Percentiles rank a stretch among this genome's conserved stretches.
These are phyloP conservation scores for Cryptoblepharus egeriae DNA, from an alignment of 2,797 vertebrate genomes.

Conservation along the genomic window DNA sequence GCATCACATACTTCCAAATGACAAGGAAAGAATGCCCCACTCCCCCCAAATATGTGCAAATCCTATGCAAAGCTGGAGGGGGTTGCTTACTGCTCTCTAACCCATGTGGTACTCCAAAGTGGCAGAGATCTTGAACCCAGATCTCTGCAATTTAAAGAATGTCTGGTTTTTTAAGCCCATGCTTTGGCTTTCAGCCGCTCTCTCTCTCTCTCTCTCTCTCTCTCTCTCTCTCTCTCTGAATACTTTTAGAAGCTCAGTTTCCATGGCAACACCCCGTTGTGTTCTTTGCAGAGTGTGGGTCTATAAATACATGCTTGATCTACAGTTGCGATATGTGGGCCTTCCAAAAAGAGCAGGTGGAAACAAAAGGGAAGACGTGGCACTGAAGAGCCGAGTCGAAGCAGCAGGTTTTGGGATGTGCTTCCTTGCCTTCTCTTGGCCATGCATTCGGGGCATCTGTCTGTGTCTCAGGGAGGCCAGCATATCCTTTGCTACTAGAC, in stretches of 20 bases:
- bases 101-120: rapidly evolving
- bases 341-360: constrained; percentile 30
- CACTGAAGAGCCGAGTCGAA: constrained; percentile 12
- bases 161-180: constrained; percentile 25
- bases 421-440: no score
- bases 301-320: constrained; percentile 78
- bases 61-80: background rate
- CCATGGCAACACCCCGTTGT: constrained; percentile 71
- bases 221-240: background rate
- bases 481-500: no score
- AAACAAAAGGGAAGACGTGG: constrained; percentile 35
- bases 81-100: background rate
- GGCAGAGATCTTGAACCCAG: background rate
- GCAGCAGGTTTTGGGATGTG: constrained; percentile 24
- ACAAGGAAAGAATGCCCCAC: background rate
- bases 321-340: constrained; percentile 54
- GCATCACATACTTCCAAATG: background rate
- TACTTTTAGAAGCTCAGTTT: constrained; percentile 60
- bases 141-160: constrained; percentile 9
- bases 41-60: background rate
- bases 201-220: background rate
- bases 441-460: background rate
- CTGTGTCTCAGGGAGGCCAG: no score
- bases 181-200: background rate
- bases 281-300: constrained; percentile 60